Evolutionary conservation across 1,140 invertebrate genomes (phyloP), one percentile per base, ranked within the genome.

Genomic region (Nymphalis io): DNA sequence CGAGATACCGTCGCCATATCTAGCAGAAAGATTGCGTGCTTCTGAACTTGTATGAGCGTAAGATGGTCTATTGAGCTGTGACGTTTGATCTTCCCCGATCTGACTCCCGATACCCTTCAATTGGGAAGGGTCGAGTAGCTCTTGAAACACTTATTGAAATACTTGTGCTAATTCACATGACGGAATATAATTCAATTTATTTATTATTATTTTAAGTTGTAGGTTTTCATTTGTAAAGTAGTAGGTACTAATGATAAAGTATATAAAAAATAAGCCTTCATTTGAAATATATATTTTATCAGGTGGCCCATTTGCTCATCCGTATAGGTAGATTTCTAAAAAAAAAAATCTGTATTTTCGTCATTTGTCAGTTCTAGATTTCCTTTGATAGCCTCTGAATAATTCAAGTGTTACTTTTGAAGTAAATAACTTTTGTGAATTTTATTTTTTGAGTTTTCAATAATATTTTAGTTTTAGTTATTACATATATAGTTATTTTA

Each of bases 51-150:
- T 40, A 60, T 53, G 58, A 53, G 60, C 46, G 65, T 51, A 27
- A 67, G 55, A 59, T 59, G 65, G 42, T 46, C 65, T 21, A 68
- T 68, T 68, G 42, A 48, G 44, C 15, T 23, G 53, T 59, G 65
- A 59, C 65, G 65, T 68, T 68, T 68, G 65, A 68, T 68, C 65
- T 67, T n/a, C 16, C 20, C n/a, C 21, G 55, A 66, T 66, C 38
- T 40, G 51, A 63, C 44, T 38, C 15, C 10, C 23, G 51, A 55
- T 55, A 27, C 33, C 33, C 59, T 21, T 27, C 27, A 23, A 44
- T 48, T 61, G 40, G 48, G 23, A 55, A 27, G 51, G 62, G 51
- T 64, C 38, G 38, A 64, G 62, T 15, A n/a, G 27, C 51, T 38
- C 38, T 55, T 42, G 33, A 55, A n/a, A 20, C 27, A 55, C 62